Conservation (phyloP, 64 coral and sea anemone species). For the Pachyseris speciosa region DNA sequence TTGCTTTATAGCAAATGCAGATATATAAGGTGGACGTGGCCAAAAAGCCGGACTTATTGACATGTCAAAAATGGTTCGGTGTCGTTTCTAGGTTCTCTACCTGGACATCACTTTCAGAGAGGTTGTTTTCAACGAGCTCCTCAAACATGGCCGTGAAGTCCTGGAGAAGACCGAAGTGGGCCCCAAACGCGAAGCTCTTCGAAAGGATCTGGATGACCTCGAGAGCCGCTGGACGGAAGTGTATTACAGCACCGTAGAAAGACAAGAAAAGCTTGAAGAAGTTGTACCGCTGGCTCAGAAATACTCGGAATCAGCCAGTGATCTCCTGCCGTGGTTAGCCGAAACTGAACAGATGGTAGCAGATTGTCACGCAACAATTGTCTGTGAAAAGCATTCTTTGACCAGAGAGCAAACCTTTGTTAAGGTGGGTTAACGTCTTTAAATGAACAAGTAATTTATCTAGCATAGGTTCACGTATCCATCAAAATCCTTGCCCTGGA, state of each 20-base stretch:
- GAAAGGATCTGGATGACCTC: conserved; percentile 64
- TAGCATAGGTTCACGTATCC: too few relatives aligned
- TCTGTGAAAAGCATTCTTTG: conserved; percentile 82
- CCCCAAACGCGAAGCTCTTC: conserved; percentile 59
- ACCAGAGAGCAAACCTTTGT: conserved; percentile 74
- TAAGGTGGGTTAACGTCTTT: conserved; percentile 36
- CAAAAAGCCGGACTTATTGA: too few relatives aligned
- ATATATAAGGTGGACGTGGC: too few relatives aligned
- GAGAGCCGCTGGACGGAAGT: conserved; percentile 84
- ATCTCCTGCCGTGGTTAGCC: conserved; percentile 62
- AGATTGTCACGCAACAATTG: conserved; percentile 71
- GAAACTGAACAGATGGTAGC: conserved; percentile 91
- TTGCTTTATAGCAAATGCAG: too few relatives aligned
- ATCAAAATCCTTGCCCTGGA: too few relatives aligned
- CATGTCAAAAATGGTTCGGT: too few relatives aligned
- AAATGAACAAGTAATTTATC: too few relatives aligned
- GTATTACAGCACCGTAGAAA: conserved; percentile 47
- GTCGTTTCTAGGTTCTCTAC: conserved; percentile 60
- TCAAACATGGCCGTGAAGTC: conserved; percentile 88
- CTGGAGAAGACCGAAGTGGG: conserved; percentile 84
- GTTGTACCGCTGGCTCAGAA: conserved; percentile 81
- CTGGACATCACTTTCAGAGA: conserved; percentile 81
- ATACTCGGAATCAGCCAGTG: conserved; percentile 71
- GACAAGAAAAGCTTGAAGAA: conserved; percentile 87
- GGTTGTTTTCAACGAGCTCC: conserved; percentile 82